A percentile compares a stretch with the other conserved stretches of the same genome.
These are phyloP conservation scores for Percopsis omiscomaycus DNA, from an alignment of 2,797 vertebrate genomes.

Conservation along the genomic window DNA sequence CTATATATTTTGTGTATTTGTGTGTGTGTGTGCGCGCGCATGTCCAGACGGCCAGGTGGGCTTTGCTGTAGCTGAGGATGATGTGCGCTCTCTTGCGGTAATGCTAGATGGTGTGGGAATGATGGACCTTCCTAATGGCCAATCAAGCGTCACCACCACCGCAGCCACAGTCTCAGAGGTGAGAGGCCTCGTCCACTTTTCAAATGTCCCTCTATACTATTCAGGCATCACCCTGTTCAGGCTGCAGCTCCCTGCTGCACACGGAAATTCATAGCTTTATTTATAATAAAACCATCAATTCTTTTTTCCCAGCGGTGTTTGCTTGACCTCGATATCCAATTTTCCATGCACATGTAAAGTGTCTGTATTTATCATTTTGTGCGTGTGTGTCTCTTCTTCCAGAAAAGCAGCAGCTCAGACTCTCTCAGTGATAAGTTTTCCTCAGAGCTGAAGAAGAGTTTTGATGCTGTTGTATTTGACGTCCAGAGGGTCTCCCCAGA, in stretches of 20 bases:
- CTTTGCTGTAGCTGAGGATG: constrained; percentile 80
- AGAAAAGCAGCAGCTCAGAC: constrained; percentile 98
- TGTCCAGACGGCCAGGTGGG: constrained; percentile 73
- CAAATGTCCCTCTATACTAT: neutral
- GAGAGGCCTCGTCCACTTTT: constrained; percentile 44
- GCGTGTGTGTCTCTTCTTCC: constrained; percentile 19
- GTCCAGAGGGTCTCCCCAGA: constrained; percentile 97
- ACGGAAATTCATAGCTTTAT: neutral
- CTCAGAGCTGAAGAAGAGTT: constrained; percentile 95
- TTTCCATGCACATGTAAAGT: neutral
- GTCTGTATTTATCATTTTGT: neutral
- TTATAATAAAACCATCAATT: neutral
- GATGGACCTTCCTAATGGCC: constrained; percentile 96
- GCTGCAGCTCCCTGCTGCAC: neutral
- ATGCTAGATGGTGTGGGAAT: constrained; percentile 85
- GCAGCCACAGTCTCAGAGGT: constrained; percentile 90
- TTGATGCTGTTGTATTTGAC: constrained; percentile 98
- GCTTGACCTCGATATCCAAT: neutral
- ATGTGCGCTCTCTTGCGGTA: constrained; percentile 78
- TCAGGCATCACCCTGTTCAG: neutral
- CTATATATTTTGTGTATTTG: constrained; percentile 1
- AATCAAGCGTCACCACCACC: constrained; percentile 79
- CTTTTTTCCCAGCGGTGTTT: neutral
- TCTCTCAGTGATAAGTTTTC: constrained; percentile 95
- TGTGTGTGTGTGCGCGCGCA: constrained; percentile 6